These are phyloP conservation scores for Eulimnadia texana DNA, from an alignment of 1,140 invertebrate genomes.

Conservation along the genomic window DNA sequence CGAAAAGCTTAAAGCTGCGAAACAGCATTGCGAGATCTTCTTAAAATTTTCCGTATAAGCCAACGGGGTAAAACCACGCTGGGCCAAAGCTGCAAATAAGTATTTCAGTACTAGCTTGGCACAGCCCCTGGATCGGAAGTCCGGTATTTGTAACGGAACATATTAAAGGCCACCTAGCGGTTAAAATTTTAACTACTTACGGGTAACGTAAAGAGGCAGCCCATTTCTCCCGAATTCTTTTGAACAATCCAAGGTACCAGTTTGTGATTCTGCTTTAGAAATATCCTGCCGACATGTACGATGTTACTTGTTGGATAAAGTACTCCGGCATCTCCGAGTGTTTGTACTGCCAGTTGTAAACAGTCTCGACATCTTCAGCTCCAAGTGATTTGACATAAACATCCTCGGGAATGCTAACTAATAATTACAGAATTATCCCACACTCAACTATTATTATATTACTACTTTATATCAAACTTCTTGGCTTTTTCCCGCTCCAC, in stretches of 20 bases:
- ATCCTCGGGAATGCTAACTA: not conserved
- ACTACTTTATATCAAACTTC: not conserved
- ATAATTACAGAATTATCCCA: no score
- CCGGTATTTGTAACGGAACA: not conserved
- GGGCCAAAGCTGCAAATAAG: not conserved
- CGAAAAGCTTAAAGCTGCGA: not conserved
- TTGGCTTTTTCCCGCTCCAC: not conserved
- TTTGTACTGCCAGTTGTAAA: no score
- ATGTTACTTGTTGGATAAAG: not conserved
- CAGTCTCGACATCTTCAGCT: not conserved
- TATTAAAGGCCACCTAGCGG: not conserved
- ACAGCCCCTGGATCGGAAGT: not conserved
- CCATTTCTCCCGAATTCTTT: not conserved
- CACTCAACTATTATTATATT: no score
- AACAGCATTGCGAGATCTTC: not conserved
- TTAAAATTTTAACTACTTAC: not conserved
- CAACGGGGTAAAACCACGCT: not conserved
- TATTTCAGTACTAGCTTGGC: not conserved
- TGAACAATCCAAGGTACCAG: not conserved
- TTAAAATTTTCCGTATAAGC: not conserved
- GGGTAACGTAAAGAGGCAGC: not conserved
- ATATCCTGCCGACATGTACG: not conserved
- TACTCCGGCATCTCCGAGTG: no score
- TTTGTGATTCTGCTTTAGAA: not conserved
- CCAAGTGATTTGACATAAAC: not conserved